Base-by-base conservation (phyloP, 2,888 invertebrate species). In the Caenorhabditis sp. region DNA sequence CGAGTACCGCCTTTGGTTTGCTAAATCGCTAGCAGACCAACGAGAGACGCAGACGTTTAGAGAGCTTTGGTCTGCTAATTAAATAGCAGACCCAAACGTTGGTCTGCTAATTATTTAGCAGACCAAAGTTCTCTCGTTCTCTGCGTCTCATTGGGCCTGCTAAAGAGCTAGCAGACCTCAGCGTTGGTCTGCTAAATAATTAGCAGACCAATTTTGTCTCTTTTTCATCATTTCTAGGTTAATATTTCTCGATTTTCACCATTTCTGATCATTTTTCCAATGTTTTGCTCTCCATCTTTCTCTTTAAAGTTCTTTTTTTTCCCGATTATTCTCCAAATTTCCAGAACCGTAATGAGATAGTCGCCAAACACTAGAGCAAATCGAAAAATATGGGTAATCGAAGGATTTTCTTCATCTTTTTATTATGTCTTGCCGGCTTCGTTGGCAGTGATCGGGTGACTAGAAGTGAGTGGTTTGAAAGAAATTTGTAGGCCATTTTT, bases 381-480 rank as follows among this genome's bases (percentile, higher is more conserved):
- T 10, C 10, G 8, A 51, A 26, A 59, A 59, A 59, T 61, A 51
- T 61, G 61, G 35, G 51, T 59, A 58, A 1, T 19, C 47, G 19
- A 16, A 47, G 49, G 61, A 41, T 28, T 31, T 47, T 49, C 3
- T 35, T 22, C 47, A 56, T 51, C 35, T 22, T 64, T 14, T 28
- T 56, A 10, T 31, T 64, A 19, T 12, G 56, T 24, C 66, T 64
- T 22, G 7, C 54, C 31, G 14, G n/a, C 38, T 16, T 68, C 6
- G 38, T 54, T 26, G 38, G 24, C 41, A 26, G 74, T 12, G 69
- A 70, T 6, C 69, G 77, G 49, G 77, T 77, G 49, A 69, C 69
- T 28, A 77, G 69, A 77, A 77, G 77, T 77, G 44, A 58, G 75
- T 66, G 19, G 19, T 31, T 28, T 26, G 10, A 0, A 4, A 26